A percentile compares a stretch with the other conserved stretches of the same genome.
Conservation (phyloP, 2,113 vertebrate genomes). For the Eupsittula cactorum region DNA sequence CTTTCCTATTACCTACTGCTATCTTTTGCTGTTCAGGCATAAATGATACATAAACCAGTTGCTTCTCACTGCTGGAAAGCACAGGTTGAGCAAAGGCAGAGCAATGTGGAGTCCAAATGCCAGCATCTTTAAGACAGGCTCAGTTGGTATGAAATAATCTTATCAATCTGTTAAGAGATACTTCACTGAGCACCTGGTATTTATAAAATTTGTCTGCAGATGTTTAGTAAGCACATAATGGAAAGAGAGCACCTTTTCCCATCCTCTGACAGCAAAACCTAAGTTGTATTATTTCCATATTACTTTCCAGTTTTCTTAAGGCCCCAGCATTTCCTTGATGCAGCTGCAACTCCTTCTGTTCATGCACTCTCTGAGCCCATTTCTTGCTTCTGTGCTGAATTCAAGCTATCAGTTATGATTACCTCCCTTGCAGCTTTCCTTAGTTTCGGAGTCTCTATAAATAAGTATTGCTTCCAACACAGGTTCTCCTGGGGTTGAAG, state of each 20-base stretch:
- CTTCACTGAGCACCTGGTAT: background rate
- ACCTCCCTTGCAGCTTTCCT: background rate
- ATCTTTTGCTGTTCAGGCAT: background rate
- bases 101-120: background rate
- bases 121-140: background rate
- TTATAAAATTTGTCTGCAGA: background rate
- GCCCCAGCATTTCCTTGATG: background rate
- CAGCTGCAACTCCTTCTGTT: background rate
- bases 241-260: background rate
- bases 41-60: background rate
- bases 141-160: background rate
- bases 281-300: background rate
- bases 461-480: background rate
- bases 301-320: background rate
- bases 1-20: background rate
- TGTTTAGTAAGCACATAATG: background rate
- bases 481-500: background rate
- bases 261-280: background rate
- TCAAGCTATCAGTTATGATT: background rate
- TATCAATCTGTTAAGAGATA: background rate
- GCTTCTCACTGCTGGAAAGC: background rate
- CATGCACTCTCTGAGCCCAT: background rate
- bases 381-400: background rate
- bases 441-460: background rate
- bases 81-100: background rate